Conservation (phyloP, 2,113 vertebrate genomes). For the Syngnathoides biaculeatus region DNA sequence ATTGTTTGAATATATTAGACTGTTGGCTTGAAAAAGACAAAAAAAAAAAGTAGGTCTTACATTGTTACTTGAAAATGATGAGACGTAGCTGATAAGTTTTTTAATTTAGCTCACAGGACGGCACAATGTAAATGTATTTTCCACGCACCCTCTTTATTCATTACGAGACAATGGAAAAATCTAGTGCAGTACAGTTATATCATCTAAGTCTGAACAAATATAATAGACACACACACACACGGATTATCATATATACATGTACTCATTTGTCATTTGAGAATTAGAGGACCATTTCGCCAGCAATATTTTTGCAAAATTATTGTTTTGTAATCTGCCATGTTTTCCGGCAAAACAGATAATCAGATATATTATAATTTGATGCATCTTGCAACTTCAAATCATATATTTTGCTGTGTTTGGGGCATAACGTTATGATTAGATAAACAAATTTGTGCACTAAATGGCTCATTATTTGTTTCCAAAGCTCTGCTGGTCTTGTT, state of each 20-base stretch:
- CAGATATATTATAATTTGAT: too few relatives aligned
- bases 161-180: background rate
- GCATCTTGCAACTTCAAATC: too few relatives aligned
- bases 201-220: too few relatives aligned
- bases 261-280: too few relatives aligned
- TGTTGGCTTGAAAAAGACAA: slow-evolving; percentile 53
- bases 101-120: slow-evolving; percentile 49
- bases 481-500: slow-evolving; percentile 41
- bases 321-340: too few relatives aligned
- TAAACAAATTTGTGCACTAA: background rate
- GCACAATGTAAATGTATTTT: slow-evolving; percentile 21
- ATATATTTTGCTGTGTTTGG: too few relatives aligned
- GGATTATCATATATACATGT: too few relatives aligned
- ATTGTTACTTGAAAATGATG: slow-evolving; percentile 42
- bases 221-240: too few relatives aligned
- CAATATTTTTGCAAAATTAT: too few relatives aligned
- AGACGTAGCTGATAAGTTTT: slow-evolving; percentile 54
- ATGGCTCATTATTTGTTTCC: too few relatives aligned
- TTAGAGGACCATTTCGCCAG: too few relatives aligned
- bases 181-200: background rate
- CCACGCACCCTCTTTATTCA: slow-evolving; percentile 4
- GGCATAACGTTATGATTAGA: background rate
- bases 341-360: too few relatives aligned
- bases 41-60: slow-evolving; percentile 43
- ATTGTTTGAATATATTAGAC: slow-evolving; percentile 68